Percentiles rank a stretch among this genome's conserved stretches.
phyloP scores from a whole-genome alignment of 2,797 vertebrate species.

The Dermochelys coriacea region DNA sequence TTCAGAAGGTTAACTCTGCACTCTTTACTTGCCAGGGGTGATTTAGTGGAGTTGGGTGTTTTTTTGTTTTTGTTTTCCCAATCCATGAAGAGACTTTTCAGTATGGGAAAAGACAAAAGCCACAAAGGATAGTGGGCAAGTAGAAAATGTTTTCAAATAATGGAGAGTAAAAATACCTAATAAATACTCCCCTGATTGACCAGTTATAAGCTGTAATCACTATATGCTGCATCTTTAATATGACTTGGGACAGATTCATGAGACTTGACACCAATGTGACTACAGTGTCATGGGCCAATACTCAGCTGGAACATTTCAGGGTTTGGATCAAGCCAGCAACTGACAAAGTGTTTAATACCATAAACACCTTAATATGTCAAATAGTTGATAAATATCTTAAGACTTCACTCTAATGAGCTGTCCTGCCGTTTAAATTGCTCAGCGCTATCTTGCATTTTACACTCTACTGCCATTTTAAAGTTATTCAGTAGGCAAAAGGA shows the following conservation, averaged over 20 bases:
- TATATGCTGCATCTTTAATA: neutral
- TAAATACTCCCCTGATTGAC: neutral
- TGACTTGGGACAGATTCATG: neutral
- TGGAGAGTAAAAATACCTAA: neutral
- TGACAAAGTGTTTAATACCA: neutral
- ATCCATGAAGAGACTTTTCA: neutral
- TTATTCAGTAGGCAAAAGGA: neutral
- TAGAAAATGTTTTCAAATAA: neutral
- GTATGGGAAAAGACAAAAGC: neutral
- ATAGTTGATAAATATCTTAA: neutral
- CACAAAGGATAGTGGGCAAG: neutral
- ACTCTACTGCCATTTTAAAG: neutral
- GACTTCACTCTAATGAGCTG: neutral
- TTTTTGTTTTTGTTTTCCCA: neutral
- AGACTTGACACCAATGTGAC: neutral
- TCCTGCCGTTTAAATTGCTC: neutral
- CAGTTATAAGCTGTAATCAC: neutral
- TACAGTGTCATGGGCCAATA: neutral
- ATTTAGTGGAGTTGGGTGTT: neutral
- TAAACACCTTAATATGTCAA: neutral
- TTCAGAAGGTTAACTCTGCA: neutral
- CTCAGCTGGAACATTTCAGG: neutral
- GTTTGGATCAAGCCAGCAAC: too few relatives aligned
- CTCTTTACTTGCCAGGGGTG: neutral
- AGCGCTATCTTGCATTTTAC: neutral